Percentiles rank a stretch among this genome's conserved stretches.
These are phyloP conservation scores for Ypsolopha scabrella DNA, from an alignment of 2,888 invertebrate genomes.

Conservation along the genomic window DNA sequence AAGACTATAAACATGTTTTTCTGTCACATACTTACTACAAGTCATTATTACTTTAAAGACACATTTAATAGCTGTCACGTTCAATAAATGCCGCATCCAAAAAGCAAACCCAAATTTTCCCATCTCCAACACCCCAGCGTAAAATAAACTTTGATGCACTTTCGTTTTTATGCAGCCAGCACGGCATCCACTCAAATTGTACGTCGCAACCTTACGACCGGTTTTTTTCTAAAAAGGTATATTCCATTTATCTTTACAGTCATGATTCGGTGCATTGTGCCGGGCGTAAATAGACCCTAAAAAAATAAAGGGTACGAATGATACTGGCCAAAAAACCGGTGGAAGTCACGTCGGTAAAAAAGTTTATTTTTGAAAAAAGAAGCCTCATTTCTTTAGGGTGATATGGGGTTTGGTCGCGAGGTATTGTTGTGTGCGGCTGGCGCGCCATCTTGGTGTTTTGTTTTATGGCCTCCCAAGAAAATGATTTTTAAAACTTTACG, in stretches of 20 bases:
- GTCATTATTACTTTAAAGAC: no score
- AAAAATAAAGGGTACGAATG: slow-evolving; percentile 27
- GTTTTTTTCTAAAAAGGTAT: slow-evolving; percentile 31
- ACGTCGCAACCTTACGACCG: slow-evolving; percentile 29
- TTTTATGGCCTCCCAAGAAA: background rate
- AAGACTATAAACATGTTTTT: no score
- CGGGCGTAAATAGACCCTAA: slow-evolving; percentile 34
- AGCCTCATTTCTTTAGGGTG: slow-evolving; percentile 23
- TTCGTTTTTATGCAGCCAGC: slow-evolving; percentile 46
- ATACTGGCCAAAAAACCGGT: slow-evolving; percentile 27
- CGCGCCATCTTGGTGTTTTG: slow-evolving; percentile 8
- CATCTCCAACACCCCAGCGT: background rate
- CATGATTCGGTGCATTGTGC: slow-evolving; percentile 56
- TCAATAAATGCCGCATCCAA: slow-evolving; percentile 10
- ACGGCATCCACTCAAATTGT: slow-evolving; percentile 39
- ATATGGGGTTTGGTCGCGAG: slow-evolving; percentile 21
- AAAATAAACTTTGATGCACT: slow-evolving; percentile 29
- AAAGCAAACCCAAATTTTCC: background rate
- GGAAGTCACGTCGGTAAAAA: slow-evolving; percentile 29
- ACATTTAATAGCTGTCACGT: no score
- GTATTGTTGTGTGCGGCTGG: slow-evolving; percentile 22
- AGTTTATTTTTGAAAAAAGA: slow-evolving; percentile 26
- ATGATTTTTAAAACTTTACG: no score
- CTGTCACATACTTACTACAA: no score
- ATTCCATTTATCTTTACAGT: slow-evolving; percentile 55